These are phyloP conservation scores for Crambe crambe DNA, from an alignment of 37 sponge, comb jelly and placozoan species.

Conservation along the genomic window DNA sequence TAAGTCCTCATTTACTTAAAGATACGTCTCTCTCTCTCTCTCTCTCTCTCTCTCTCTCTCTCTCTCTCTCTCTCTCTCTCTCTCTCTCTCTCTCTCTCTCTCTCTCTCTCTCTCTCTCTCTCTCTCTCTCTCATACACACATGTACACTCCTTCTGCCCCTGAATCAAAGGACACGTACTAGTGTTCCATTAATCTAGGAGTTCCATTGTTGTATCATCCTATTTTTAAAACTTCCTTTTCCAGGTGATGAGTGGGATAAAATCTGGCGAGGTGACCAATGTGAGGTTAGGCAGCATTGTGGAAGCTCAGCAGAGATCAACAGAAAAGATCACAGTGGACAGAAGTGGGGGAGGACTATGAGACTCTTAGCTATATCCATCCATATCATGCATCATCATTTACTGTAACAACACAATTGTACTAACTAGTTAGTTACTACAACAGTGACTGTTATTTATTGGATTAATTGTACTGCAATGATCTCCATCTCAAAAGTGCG, in stretches of 20 bases:
- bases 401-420: neutral
- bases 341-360: conserved; percentile 89
- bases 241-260: conserved; percentile 86
- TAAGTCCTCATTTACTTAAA: conserved; percentile 27
- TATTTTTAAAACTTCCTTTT: neutral
- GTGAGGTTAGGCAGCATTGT: conserved; percentile 77
- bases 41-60: too few species aligned
- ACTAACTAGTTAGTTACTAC: neutral
- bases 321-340: conserved; percentile 55
- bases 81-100: conserved; percentile 5
- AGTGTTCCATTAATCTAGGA: too few species aligned
- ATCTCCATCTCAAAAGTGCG: neutral
- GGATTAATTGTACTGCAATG: neutral
- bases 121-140: too few species aligned
- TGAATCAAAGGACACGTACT: too few species aligned
- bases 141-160: too few species aligned
- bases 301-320: conserved; percentile 41
- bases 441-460: neutral
- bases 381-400: neutral
- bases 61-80: neutral
- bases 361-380: neutral
- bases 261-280: conserved; percentile 87
- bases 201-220: too few species aligned
- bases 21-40: too few species aligned
- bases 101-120: conserved; percentile 5